Evolutionary conservation across 2,888 invertebrate genomes (phyloP).

Genomic region (Metopia argyrocephala): DNA sequence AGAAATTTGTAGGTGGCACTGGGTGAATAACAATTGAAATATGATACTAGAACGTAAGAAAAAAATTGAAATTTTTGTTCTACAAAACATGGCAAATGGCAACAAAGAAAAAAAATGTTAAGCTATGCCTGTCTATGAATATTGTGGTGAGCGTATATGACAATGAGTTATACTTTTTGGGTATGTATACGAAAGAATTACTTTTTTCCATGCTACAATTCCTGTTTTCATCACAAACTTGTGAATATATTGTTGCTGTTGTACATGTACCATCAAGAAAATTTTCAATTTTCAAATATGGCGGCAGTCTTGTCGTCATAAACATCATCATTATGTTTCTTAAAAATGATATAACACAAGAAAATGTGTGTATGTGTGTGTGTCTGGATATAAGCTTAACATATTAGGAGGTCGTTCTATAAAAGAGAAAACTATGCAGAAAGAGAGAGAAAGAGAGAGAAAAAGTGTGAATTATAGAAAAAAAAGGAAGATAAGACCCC

Average conservation of each 20-base stretch:
- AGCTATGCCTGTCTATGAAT: neutral
- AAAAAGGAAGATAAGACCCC: neutral
- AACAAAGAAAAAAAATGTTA: conserved; percentile 1
- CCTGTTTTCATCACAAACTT: conserved; percentile 25
- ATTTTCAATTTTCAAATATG: conserved; percentile 57
- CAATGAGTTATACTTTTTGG: conserved; percentile 1
- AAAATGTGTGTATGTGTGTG: neutral
- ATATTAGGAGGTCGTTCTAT: conserved; percentile 15
- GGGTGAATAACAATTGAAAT: neutral
- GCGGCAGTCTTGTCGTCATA: conserved; percentile 21
- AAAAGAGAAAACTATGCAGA: too few species aligned
- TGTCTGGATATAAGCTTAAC: neutral
- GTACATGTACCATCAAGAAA: conserved; percentile 20
- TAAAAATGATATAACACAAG: neutral
- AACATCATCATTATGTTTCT: neutral
- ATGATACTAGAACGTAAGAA: neutral
- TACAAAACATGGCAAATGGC: conserved; percentile 25
- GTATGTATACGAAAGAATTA: neutral
- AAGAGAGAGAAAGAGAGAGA: neutral
- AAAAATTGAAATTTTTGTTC: conserved; percentile 8
- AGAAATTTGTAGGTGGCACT: neutral
- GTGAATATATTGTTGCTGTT: conserved; percentile 3
- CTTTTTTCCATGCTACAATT: conserved; percentile 8
- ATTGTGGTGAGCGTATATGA: neutral
- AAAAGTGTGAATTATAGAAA: neutral